Conservation (phyloP, 2,888 invertebrate genomes). For the Ethmia dodecea region DNA sequence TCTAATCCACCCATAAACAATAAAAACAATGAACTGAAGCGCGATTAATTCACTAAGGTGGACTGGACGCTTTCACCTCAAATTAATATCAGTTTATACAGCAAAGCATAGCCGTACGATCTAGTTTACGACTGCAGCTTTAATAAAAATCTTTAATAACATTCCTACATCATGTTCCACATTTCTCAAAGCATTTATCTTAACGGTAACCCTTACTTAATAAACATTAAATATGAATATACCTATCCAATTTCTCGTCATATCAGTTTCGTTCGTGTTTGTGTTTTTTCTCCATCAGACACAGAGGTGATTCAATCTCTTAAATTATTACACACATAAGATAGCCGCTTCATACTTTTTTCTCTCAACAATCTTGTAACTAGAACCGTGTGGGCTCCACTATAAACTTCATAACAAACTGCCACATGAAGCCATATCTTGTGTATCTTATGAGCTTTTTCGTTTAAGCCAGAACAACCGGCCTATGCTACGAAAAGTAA, state of each 20-base stretch:
- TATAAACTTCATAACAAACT: slow-evolving; percentile 77
- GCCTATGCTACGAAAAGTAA: slow-evolving; percentile 23
- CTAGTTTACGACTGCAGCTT: slow-evolving; percentile 55
- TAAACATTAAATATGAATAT: slow-evolving; percentile 51
- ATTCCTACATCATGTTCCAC: slow-evolving; percentile 53
- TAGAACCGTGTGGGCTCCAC: slow-evolving; percentile 61
- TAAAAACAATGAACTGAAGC: too few species aligned
- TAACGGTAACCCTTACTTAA: slow-evolving; percentile 39
- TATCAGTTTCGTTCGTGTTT: slow-evolving; percentile 45
- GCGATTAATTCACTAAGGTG: too few species aligned
- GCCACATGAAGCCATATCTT: slow-evolving; percentile 71
- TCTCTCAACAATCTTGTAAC: slow-evolving; percentile 56
- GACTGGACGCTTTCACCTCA: slow-evolving; percentile 30
- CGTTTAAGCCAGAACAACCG: slow-evolving; percentile 53
- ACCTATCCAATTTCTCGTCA: slow-evolving; percentile 47
- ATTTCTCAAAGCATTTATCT: slow-evolving; percentile 48
- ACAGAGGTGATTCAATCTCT: slow-evolving; percentile 41
- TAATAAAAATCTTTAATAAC: slow-evolving; percentile 66
- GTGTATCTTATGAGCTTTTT: slow-evolving; percentile 74
- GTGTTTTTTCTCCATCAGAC: slow-evolving; percentile 24
- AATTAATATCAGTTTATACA: slow-evolving; percentile 37
- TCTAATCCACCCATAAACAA: too few species aligned
- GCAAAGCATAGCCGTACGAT: slow-evolving; percentile 41
- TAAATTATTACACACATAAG: slow-evolving; percentile 59
- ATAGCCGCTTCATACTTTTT: slow-evolving; percentile 43